Evolutionary conservation across 92 coral and sea anemone genomes (phyloP).

Genomic region (Phymanthus crucifer): DNA sequence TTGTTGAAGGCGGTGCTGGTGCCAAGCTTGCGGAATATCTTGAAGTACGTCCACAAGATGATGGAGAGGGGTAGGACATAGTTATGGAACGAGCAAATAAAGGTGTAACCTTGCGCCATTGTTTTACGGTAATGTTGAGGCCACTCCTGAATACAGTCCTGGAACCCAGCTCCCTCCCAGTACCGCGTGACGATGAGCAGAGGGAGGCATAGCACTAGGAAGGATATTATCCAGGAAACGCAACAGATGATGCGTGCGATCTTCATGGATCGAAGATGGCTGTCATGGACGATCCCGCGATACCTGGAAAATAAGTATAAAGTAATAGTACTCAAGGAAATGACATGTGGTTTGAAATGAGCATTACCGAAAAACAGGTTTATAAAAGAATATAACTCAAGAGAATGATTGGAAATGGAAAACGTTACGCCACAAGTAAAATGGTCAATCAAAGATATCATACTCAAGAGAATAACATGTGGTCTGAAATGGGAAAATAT

Average conservation of each 20-base stretch:
- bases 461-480: too few relatives aligned
- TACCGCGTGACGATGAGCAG: slow-evolving; percentile 68
- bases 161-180: slow-evolving; percentile 31
- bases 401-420: too few relatives aligned
- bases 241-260: slow-evolving; percentile 29
- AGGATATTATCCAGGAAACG: slow-evolving; percentile 68
- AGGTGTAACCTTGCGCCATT: slow-evolving; percentile 26
- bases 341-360: too few relatives aligned
- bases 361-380: too few relatives aligned
- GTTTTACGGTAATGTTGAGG: slow-evolving; percentile 24
- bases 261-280: slow-evolving; percentile 33
- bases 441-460: too few relatives aligned
- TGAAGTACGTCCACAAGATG: slow-evolving; percentile 40
- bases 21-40: slow-evolving; percentile 38
- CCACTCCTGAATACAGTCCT: slow-evolving; percentile 70
- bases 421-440: too few relatives aligned
- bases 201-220: slow-evolving; percentile 70
- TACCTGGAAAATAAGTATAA: slow-evolving; percentile 21
- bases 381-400: too few relatives aligned
- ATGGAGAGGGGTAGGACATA: slow-evolving; percentile 33
- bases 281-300: slow-evolving; percentile 46
- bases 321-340: too few relatives aligned
- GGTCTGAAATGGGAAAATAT: too few relatives aligned
- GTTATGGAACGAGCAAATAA: slow-evolving; percentile 8
- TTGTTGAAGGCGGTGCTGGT: slow-evolving; percentile 38